Evolutionary conservation across 2,113 vertebrate species (phyloP), one percentile per base, ranked within the genome.

Genomic region (Neotoma lepida): DNA sequence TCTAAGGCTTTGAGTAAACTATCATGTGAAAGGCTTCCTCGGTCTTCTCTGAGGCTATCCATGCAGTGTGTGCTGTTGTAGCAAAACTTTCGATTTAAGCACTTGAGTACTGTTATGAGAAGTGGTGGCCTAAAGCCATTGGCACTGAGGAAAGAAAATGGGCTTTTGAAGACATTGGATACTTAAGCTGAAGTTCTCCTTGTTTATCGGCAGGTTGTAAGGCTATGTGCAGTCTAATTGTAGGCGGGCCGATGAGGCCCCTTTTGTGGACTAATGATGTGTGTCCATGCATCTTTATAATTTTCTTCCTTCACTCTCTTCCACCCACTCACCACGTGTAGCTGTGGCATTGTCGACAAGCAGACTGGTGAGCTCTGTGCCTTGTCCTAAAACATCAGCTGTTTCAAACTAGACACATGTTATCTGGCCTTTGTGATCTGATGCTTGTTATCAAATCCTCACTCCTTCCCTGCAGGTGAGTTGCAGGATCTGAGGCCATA

Each of bases 161-260:
- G 44, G 54, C 89, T 33, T 95, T 87, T 61, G 63, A 95, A 70
- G 93, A 56, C 56, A 61, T 6, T 74, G 41, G 17, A 58, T 87
- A 44, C 18, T 78, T 89, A 51, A 20, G 35, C 2, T 46, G 58
- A 46, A 39, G 15, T 66, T 90, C 89, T 92, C 63, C n/a, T 89
- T 68, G 86, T 88, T 74, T 46, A 12, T 64, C 91, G 56, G 68
- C n/a, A 81, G 86, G 92, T n/a, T 84, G 8, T 92, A 58, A 63
- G n/a, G 54, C 30, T 49, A 74, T 20, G 26, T 9, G 58, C 33
- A 95, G n/a, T 68, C 51, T 95, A 76, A 86, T 56, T 92, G 95
- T 77, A 88, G 80, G 76, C 88, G 20, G 24, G 4, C 39, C 22
- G 4, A 18, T 63, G 22, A 88, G 70, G 46, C 56, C 68, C 46